Evolutionary conservation across 2,888 invertebrate species (phyloP).

Genomic region (Eristalinus sepulchralis): DNA sequence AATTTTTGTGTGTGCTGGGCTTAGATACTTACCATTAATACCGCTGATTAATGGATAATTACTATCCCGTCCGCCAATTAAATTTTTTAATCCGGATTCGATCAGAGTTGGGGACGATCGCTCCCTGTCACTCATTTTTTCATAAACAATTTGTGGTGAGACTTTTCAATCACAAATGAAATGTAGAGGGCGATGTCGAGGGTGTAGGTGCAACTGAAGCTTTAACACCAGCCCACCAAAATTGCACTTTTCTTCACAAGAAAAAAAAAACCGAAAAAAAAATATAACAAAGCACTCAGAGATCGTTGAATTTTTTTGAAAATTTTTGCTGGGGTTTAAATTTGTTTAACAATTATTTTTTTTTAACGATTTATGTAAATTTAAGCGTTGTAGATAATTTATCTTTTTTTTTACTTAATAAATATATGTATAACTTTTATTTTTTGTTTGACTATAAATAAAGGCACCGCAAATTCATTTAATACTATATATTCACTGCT

Average conservation of each 20-base stretch:
- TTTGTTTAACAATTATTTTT: slow-evolving; percentile 40
- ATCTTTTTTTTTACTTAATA: slow-evolving; percentile 45
- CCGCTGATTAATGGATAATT: slow-evolving; percentile 90
- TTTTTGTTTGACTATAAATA: slow-evolving; percentile 77
- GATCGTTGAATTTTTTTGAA: slow-evolving; percentile 42
- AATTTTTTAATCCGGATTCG: slow-evolving; percentile 92
- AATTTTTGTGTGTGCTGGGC: not conserved
- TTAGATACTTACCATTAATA: slow-evolving; percentile 83
- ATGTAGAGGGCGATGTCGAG: not conserved
- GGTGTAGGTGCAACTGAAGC: not conserved
- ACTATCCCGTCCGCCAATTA: slow-evolving; percentile 90
- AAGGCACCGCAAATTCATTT: slow-evolving; percentile 79
- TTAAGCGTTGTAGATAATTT: slow-evolving; percentile 62
- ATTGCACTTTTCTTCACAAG: slow-evolving; percentile 47
- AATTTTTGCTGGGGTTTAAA: slow-evolving; percentile 11
- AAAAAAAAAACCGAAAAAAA: too few relatives aligned
- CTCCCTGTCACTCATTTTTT: slow-evolving; percentile 92
- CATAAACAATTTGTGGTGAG: slow-evolving; percentile 79
- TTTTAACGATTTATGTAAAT: slow-evolving; percentile 56
- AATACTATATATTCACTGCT: slow-evolving; percentile 73
- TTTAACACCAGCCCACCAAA: not conserved
- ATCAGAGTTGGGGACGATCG: slow-evolving; percentile 93
- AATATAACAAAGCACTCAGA: slow-evolving; percentile 31
- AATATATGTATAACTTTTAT: slow-evolving; percentile 67
- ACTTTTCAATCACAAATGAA: slow-evolving; percentile 77